A percentile compares a stretch with the other conserved stretches of the same genome.
Conservation (phyloP, 1,140 invertebrate species). For the Matsumurasca onukii region DNA sequence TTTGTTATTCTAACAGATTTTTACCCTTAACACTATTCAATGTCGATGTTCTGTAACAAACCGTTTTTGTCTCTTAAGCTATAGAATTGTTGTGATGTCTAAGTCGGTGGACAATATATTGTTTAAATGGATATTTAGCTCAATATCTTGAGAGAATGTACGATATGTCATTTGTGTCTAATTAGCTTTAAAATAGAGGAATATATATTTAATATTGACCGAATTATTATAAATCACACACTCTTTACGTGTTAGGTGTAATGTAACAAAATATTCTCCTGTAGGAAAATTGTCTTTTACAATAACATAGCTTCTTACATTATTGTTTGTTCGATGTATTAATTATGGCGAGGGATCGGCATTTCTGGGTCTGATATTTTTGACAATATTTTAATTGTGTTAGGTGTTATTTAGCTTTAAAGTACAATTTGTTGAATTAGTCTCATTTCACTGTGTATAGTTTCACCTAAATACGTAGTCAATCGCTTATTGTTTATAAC, state of each 20-base stretch:
- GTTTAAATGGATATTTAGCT: constrained; percentile 25
- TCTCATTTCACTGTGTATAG: constrained; percentile 19
- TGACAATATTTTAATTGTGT: constrained; percentile 14
- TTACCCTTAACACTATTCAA: constrained; percentile 16
- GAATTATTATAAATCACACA: constrained; percentile 22
- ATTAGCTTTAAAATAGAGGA: constrained; percentile 26
- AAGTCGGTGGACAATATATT: constrained; percentile 28
- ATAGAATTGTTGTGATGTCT: constrained; percentile 28
- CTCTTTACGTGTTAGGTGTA: constrained; percentile 25
- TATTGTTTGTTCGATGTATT: neutral
- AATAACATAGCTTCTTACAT: neutral
- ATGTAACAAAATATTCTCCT: neutral
- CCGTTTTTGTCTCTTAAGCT: constrained; percentile 1
- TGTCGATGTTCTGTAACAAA: constrained; percentile 18
- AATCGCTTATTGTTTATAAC: constrained; percentile 19
- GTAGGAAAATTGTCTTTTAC: constrained; percentile 6
- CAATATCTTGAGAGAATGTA: constrained; percentile 22
- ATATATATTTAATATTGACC: constrained; percentile 27
- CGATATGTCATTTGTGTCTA: constrained; percentile 19
- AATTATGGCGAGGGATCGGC: constrained; percentile 11
- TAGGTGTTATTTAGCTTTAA: constrained; percentile 22
- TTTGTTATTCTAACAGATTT: constrained; percentile 21
- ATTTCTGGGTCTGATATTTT: constrained; percentile 24
- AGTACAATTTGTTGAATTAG: constrained; percentile 10
- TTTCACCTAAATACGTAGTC: constrained; percentile 26